Conservation (phyloP, 2,888 invertebrate genomes). For the Pardosa pseudoannulata region DNA sequence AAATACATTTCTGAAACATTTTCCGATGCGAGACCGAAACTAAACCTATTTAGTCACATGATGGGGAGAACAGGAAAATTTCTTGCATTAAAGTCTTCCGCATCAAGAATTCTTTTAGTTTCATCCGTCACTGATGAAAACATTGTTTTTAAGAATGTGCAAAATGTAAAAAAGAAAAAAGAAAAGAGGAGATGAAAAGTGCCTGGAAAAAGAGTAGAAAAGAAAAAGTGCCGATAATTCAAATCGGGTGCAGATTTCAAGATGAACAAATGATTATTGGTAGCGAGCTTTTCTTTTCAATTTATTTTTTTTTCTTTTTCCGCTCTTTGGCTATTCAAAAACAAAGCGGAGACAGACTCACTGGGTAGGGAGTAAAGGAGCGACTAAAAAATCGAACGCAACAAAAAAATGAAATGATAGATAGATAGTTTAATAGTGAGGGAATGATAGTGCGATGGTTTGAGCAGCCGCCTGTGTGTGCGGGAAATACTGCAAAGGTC, state of each 20-base stretch:
- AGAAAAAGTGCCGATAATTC: conserved; percentile 67
- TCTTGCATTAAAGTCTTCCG: conserved; percentile 40
- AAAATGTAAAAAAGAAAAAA: conserved; percentile 23
- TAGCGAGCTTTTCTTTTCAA: conserved; percentile 48
- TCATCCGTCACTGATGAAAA: conserved; percentile 44
- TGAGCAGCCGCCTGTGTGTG: conserved; percentile 27
- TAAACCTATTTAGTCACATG: conserved; percentile 27
- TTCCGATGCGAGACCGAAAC: conserved; percentile 16
- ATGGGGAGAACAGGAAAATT: conserved; percentile 32
- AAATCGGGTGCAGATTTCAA: conserved; percentile 68
- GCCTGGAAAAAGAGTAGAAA: conserved; percentile 12
- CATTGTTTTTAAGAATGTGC: conserved; percentile 59
- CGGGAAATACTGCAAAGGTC: conserved; percentile 38
- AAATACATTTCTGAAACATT: conserved; percentile 12
- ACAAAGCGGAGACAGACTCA: conserved; percentile 52
- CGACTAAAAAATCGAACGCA: conserved; percentile 31
- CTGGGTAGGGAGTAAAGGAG: conserved; percentile 15
- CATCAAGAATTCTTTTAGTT: conserved; percentile 29
- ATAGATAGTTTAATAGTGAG: conserved; percentile 69
- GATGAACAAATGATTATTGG: conserved; percentile 70
- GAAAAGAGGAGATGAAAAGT: conserved; percentile 2
- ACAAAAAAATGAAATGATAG: conserved; percentile 50
- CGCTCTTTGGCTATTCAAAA: conserved; percentile 63
- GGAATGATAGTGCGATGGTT: conserved; percentile 54
- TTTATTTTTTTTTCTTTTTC: conserved; percentile 32